Evolutionary conservation across 1,140 invertebrate genomes (phyloP), one percentile per base, ranked within the genome.

Genomic region (Chrysoperla carnea): DNA sequence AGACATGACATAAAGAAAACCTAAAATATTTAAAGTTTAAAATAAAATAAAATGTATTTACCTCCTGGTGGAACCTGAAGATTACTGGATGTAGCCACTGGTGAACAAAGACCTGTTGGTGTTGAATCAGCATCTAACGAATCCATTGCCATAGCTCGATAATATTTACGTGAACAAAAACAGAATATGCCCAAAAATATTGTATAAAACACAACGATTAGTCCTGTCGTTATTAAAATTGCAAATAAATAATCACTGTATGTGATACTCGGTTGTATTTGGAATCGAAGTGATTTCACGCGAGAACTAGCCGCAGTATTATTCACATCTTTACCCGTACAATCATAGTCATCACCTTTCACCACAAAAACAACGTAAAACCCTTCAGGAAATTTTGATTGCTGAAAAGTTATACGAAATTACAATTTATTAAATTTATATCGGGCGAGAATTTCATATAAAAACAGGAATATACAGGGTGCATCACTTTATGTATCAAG

Each of bases 291-390:
- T 29, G 50, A 61, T 59, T 84, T 81, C 7, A 55, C 57, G 2
- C 68, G 59, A 36, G 52, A 43, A 31, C 14, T 38, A 39, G 42
- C 11, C 49, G 55, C 23, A 52, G 33, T 0, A 51, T 50, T 36
- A 31, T 33, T 49, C 23, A 46, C 54, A 46, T 39, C 50, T 8
- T 53, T 46, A 13, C 66, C 70, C 36, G 64, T 64, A 53, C 86
- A 90, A 43, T 77, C 75, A 1, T 62, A 68, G 50, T 89, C 81
- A 40, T 78, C 76, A 0, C 75, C 71, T 62, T 86, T 81, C 41
- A 85, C 75, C 12, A 87, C 79, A 49, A 89, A 72, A 1, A 89
- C 81, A 36, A 89, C 69, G 60, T 81, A 89, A 58, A 89, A 83
- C 8, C 83, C 81, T 37, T 67, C 48, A 1, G 77, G 77, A 56